These are phyloP conservation scores for Lasioglossum leucozonium DNA, from an alignment of 2,888 invertebrate genomes.

Conservation along the genomic window DNA sequence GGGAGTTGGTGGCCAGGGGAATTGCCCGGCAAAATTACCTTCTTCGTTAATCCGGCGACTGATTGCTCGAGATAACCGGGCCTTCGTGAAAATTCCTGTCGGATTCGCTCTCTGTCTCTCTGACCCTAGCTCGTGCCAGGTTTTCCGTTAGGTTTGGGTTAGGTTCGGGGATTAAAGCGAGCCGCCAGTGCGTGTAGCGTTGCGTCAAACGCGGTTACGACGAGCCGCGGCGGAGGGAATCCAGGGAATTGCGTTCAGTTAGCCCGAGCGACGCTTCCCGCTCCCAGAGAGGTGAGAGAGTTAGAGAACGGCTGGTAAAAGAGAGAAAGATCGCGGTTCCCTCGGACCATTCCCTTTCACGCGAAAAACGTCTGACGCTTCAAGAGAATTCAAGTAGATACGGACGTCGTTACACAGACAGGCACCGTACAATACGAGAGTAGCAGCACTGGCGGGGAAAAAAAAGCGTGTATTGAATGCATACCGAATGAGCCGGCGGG, in stretches of 20 bases:
- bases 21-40: conserved; percentile 57
- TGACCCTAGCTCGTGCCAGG: neutral
- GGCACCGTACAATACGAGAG: conserved; percentile 16
- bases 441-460: neutral
- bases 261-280: neutral
- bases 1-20: conserved; percentile 15
- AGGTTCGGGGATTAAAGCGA: conserved; percentile 1
- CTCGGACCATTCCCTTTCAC: conserved; percentile 31
- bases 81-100: conserved; percentile 50
- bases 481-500: conserved; percentile 46
- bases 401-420: conserved; percentile 54
- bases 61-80: conserved; percentile 61
- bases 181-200: conserved; percentile 4
- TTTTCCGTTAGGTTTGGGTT: neutral
- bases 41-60: conserved; percentile 56
- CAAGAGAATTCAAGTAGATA: conserved; percentile 54
- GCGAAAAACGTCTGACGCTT: conserved; percentile 49
- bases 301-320: neutral
- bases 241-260: conserved; percentile 19
- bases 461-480: conserved; percentile 46
- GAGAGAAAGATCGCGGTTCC: conserved; percentile 39
- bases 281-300: neutral
- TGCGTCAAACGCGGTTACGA: neutral
- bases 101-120: neutral
- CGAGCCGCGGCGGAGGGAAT: conserved; percentile 14